phyloP scores from a whole-genome alignment of 2,888 invertebrate species.

The Ophion slaviceki region DNA sequence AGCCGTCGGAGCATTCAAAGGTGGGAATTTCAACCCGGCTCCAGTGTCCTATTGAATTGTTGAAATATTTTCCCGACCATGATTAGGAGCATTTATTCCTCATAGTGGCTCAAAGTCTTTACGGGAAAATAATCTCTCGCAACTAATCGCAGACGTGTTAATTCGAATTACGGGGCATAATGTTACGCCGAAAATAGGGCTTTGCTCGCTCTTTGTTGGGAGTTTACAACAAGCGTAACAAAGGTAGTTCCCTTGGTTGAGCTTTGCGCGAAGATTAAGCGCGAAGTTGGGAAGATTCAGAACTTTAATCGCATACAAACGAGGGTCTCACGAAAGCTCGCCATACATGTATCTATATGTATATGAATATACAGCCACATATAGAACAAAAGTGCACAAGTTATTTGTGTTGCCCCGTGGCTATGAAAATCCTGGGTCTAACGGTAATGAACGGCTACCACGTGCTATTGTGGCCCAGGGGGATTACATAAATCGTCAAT shows the following conservation, averaged over 20 bases:
- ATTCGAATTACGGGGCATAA: neutral
- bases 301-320: neutral
- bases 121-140: no score
- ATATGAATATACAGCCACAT: no score
- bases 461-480: conserved; percentile 11
- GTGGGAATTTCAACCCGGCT: no score
- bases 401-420: conserved; percentile 29
- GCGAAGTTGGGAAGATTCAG: conserved; percentile 23
- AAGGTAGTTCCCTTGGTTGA: conserved; percentile 32
- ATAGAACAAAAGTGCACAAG: neutral
- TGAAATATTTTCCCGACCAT: no score
- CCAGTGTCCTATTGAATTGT: no score
- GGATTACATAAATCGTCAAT: conserved; percentile 60
- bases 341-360: neutral
- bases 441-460: conserved; percentile 29
- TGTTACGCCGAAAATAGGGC: neutral
- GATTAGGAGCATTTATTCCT: no score
- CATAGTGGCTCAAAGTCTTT: no score
- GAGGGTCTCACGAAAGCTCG: neutral
- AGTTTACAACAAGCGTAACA: conserved; percentile 13
- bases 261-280: conserved; percentile 53
- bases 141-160: neutral
- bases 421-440: conserved; percentile 37
- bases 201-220: conserved; percentile 8
- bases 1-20: no score